Base-by-base conservation (phyloP, 2,113 vertebrate genomes). In the Pagrus major region DNA sequence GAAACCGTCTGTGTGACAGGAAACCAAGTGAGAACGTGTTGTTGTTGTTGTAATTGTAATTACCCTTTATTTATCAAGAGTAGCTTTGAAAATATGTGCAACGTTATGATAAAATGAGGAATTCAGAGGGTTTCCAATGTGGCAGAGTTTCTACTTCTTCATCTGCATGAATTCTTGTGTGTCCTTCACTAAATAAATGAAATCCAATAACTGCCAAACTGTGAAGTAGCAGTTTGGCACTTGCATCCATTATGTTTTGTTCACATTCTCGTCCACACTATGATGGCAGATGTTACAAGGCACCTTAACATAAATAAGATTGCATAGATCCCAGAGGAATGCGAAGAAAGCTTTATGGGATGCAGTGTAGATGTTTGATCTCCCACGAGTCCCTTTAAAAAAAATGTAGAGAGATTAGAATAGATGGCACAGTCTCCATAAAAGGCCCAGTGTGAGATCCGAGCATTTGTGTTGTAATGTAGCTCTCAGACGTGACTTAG, bases 361-460 rank as follows among this genome's bases (percentile, higher is more conserved):
- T 47, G n/a, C 9, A 51, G 9, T 31, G 9, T 3, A 23, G 9
- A 37, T 51, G 25, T 52, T 46, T 31, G 29, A 78, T 69, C 35
- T 52, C 33, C 23, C 15, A 4, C n/a, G 14, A 6, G 23, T 58
- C 69, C 16, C 74, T 69, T 54, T 35, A 59, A 56, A 59, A 72
- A 72, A 41, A n/a, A 66, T 39, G n/a, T n/a, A 16, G 59, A 27
- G n/a, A 29, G 41, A 47, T 54, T 12, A 18, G 41, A 63, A 69
- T 33, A 63, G 9, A 77, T 14, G 16, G 27, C 20, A 21, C 35
- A 77, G 71, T 18, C 33, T 52, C 42, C 21, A 21, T 27, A 52
- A 21, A 63, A n/a, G 37, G 29, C n/a, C 60, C 3, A 3, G 29
- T 37, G 42, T 9, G 7, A 58, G 44, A 67, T 67, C 60, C 64